Evolutionary conservation across 2,888 invertebrate genomes (phyloP).

Genomic region (Andrena bicolor): DNA sequence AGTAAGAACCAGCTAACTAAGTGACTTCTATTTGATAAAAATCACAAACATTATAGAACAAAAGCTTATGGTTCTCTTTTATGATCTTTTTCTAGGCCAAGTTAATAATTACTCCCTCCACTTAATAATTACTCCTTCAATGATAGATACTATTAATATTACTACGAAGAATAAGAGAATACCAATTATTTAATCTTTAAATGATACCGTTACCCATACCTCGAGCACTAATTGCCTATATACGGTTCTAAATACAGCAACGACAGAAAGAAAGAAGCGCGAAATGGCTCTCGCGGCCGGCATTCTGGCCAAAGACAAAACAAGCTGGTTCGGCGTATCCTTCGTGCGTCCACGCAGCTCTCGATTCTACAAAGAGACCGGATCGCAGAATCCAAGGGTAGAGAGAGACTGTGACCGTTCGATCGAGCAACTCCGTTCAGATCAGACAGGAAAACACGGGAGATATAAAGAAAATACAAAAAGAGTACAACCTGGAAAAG

Average conservation of each 20-base stretch:
- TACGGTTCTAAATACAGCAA: not conserved
- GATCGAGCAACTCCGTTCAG: not conserved
- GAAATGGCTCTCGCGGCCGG: not conserved
- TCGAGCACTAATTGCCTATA: not conserved
- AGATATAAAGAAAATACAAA: not conserved
- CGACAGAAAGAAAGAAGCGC: not conserved
- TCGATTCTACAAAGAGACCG: constrained; percentile 13
- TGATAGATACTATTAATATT: not conserved
- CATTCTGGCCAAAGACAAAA: not conserved
- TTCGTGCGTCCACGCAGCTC: constrained; percentile 28
- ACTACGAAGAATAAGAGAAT: not conserved
- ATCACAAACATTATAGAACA: no score
- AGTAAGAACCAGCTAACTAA: no score
- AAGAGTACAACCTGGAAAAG: not conserved
- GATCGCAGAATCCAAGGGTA: not conserved
- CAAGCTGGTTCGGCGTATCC: constrained; percentile 19
- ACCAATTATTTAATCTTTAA: not conserved
- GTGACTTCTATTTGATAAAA: no score
- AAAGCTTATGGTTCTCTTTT: no score
- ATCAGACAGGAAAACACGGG: not conserved
- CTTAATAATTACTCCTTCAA: not conserved
- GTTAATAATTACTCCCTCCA: not conserved
- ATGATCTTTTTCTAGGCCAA: no score
- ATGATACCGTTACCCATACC: not conserved
- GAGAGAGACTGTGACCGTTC: not conserved